Base-by-base conservation (phyloP, 1,140 invertebrate species). In the Zophobas atratus region DNA sequence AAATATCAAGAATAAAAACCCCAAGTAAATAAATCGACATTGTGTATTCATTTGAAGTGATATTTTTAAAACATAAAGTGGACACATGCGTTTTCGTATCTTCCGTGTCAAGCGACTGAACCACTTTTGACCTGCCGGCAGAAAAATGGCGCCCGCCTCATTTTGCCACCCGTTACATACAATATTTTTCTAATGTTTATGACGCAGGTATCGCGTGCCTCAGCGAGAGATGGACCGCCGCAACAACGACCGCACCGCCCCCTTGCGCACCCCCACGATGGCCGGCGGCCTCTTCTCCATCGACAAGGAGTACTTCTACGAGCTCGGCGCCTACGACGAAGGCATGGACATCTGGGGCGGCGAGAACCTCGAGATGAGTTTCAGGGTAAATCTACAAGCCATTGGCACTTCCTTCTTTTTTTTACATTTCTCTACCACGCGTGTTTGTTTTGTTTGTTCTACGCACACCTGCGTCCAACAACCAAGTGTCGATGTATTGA, bases 261-360 rank as follows among this genome's bases (percentile, higher is more conserved):
- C 98, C 0, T 88, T 99, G 20, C 91, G 95, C 70, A 98, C 98
- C 0, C 98, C 98, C 0, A 99, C 98, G 0, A 99, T 99, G 98
- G 98, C 98, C n/a, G 98, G 98, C 56, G 98, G 98, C 1, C 87
- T 99, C 35, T 99, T 99, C 88, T 94, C 98, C 35, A 99, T 99
- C 77, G 97, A 99, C 85, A 93, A 94, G 84, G 94, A 98, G 6
- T 99, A 98, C 88, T 99, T 99, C 89, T 97, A 98, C 86, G 94
- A 98, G 89, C 91, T 99, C 75, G 98, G 98, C 20, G 94, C 96
- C 36, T 99, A 99, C 86, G 98, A 99, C 87, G 93, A 98, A 87
- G 97, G 98, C 81, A 99, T 99, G 98, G 97, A 99, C 86, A 99
- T 99, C 81, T 99, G 98, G 98, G 98, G 98, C 39, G 98, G 98